A percentile compares a stretch with the other conserved stretches of the same genome.
phyloP scores from a whole-genome alignment of 1,140 invertebrate species.

The Macrosteles quadrilineatus region DNA sequence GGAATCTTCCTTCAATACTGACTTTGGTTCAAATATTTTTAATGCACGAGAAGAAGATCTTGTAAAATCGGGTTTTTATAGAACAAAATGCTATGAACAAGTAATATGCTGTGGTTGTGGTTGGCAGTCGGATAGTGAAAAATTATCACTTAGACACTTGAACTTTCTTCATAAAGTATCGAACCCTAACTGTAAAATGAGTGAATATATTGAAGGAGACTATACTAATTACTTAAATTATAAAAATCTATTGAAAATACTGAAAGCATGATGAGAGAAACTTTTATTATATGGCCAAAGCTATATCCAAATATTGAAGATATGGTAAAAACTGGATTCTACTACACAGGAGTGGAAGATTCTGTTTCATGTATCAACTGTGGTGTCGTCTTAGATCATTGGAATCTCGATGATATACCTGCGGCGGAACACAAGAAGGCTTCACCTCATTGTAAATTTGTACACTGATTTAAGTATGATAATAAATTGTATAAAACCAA shows the following conservation, averaged over 20 bases:
- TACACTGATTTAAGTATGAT: slow-evolving; percentile 1
- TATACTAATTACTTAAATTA: neutral
- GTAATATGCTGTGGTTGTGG: slow-evolving; percentile 10
- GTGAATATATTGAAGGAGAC: neutral
- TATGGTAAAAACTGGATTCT: slow-evolving; percentile 24
- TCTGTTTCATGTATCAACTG: slow-evolving; percentile 5
- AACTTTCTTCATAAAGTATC: neutral
- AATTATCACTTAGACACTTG: neutral
- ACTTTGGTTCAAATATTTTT: neutral
- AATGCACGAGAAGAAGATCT: slow-evolving; percentile 3
- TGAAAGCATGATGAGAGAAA: neutral
- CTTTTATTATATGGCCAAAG: neutral
- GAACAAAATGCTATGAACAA: neutral
- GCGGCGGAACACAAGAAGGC: slow-evolving; percentile 2
- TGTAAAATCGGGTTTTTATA: neutral
- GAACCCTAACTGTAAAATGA: neutral
- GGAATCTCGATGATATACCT: neutral
- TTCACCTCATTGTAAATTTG: slow-evolving; percentile 26
- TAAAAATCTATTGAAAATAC: neutral
- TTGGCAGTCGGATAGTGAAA: neutral
- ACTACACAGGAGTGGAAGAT: slow-evolving; percentile 21
- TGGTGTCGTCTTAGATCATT: neutral
- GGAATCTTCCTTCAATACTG: neutral
- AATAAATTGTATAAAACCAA: neutral
- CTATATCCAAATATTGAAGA: slow-evolving; percentile 14